phyloP scores from a whole-genome alignment of 2,113 vertebrate genomes.

The Epinephelus lanceolatus region DNA sequence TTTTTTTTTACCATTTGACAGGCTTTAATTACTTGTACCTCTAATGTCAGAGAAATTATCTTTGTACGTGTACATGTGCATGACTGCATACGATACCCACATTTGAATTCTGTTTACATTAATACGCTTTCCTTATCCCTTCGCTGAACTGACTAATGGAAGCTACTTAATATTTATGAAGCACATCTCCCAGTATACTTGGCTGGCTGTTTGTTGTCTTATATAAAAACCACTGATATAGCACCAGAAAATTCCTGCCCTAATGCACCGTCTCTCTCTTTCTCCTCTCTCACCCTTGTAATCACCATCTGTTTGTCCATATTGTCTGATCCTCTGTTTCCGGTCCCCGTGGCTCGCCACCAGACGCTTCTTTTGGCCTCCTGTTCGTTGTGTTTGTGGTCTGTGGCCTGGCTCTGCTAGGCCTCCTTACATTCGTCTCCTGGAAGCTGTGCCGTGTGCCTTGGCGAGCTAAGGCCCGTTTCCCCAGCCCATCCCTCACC shows the following conservation, averaged over 20 bases:
- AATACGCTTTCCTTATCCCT: slow-evolving; percentile 18
- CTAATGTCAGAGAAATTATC: not conserved
- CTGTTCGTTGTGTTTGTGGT: slow-evolving; percentile 90
- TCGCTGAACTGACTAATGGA: slow-evolving; percentile 49
- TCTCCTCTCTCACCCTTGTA: slow-evolving; percentile 63
- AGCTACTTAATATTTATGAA: slow-evolving; percentile 70
- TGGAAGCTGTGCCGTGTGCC: slow-evolving; percentile 94
- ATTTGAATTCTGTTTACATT: slow-evolving; percentile 57
- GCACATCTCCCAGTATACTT: slow-evolving; percentile 19
- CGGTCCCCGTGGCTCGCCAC: slow-evolving; percentile 65
- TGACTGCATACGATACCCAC: not conserved
- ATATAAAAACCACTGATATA: slow-evolving; percentile 45
- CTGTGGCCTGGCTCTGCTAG: slow-evolving; percentile 93
- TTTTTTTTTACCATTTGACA: slow-evolving; percentile 42
- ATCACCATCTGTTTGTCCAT: slow-evolving; percentile 84
- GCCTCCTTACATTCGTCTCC: slow-evolving; percentile 91
- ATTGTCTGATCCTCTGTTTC: slow-evolving; percentile 77
- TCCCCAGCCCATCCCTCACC: slow-evolving; percentile 76
- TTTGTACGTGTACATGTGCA: not conserved
- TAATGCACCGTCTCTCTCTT: slow-evolving; percentile 46
- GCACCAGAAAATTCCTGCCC: slow-evolving; percentile 32
- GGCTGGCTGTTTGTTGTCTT: slow-evolving; percentile 21
- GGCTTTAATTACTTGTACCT: slow-evolving; percentile 63
- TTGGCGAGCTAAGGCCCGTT: slow-evolving; percentile 89
- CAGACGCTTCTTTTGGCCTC: slow-evolving; percentile 94